Evolutionary conservation across 2,797 vertebrate genomes (phyloP), one percentile per base, ranked within the genome.

Genomic region (Halcyon badia): DNA sequence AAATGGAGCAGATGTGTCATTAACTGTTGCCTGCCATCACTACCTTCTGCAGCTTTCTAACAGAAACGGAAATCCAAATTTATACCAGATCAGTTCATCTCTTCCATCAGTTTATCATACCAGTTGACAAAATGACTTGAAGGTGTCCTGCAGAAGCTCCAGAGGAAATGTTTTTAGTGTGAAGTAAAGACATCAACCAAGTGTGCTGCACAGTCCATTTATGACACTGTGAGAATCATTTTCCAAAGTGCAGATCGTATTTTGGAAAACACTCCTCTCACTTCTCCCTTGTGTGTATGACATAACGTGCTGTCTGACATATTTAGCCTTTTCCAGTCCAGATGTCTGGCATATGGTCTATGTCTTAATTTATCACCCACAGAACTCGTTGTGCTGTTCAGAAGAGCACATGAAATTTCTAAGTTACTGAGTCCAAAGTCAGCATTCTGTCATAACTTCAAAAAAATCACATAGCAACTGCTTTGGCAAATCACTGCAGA

Each of bases 1-100:
- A 92, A 97, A 73, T 5, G 5, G 21, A 97, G 83, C 96, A 97
- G 96, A 95, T 97, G 97, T 77, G 62, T 28, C 75, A 65, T 96
- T 96, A 97, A 97, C 94, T 87, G 57, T 94, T 96, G 86, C 91
- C 71, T 94, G 69, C 72, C 96, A 80, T 49, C 41, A 41, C 21
- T 37, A 49, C 49, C 25, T 51, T 64, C 44, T 37, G 51, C 33
- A 78, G 20, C 60, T 57, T 72, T 12, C 48, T 56, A 70, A 73
- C 30, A 90, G 56, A 64, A 90, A 70, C 21, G 25, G 35, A 78
- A 66, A 61, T 58, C 42, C 51, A 57, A 64, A 57, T 49, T 72
- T 48, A 39, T 37, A 83, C 57, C 66, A 56, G 58, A 16, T 72
- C 80, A 73, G 4, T 25, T 78, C 15, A 49, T 52, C 57, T 56